Percentiles rank a stretch among this genome's conserved stretches.
These are phyloP conservation scores for Drosophila formosana DNA, from an alignment of 2,888 invertebrate genomes.

Conservation along the genomic window DNA sequence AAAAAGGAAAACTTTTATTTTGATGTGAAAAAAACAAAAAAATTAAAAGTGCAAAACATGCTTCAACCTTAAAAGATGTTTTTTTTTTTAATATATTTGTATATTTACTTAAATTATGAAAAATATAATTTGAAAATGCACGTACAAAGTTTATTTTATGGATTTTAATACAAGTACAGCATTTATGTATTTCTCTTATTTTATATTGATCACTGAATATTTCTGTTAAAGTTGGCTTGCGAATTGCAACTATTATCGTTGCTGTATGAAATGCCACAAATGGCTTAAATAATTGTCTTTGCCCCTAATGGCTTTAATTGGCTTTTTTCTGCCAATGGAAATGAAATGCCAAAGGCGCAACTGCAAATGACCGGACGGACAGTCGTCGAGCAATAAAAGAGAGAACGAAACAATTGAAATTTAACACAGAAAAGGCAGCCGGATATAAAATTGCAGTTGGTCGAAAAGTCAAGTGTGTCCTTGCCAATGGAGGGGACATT, in stretches of 20 bases:
- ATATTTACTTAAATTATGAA: no score
- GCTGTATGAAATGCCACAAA: conserved; percentile 35
- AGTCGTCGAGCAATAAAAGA: conserved; percentile 21
- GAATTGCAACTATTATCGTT: conserved; percentile 1
- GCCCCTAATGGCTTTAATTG: conserved; percentile 65
- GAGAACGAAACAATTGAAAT: conserved; percentile 58
- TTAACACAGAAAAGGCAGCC: conserved; percentile 38
- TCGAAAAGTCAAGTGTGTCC: conserved; percentile 49
- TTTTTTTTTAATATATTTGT: no score
- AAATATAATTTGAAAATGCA: no score
- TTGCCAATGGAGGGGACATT: conserved; percentile 38
- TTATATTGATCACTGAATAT: background rate
- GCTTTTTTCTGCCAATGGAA: conserved; percentile 42
- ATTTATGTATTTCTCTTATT: background rate
- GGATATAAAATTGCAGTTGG: conserved; percentile 53
- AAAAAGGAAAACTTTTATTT: no score
- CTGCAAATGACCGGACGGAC: conserved; percentile 29
- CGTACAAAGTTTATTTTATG: no score
- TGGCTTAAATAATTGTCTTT: conserved; percentile 58
- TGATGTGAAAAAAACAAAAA: no score
- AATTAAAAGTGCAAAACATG: no score
- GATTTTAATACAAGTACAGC: no score
- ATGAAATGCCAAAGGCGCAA: conserved; percentile 18
- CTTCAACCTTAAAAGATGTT: no score
- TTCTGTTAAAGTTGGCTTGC: background rate